Evolutionary conservation across 2,888 invertebrate genomes (phyloP), one percentile per base, ranked within the genome.

Genomic region (Lasius fuliginosus): DNA sequence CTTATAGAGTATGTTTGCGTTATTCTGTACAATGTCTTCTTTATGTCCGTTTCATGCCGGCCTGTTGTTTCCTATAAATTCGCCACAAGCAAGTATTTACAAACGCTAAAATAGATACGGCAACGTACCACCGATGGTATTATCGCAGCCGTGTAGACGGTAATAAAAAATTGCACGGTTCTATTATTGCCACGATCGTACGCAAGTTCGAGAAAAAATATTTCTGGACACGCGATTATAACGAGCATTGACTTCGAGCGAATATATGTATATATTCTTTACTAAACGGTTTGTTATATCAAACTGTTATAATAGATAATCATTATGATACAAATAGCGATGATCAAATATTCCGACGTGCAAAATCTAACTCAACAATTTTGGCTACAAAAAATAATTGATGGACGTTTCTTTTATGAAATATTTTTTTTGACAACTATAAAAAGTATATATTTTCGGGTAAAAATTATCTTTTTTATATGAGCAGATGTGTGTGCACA

Each of bases 1-100:
- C 86, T 84, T 84, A 69, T 82, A 68, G 8, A 68, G 8, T 76
- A 74, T 83, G 33, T 90, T 75, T 77, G 53, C 69, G 73, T 75
- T 74, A 74, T 67, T 36, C 53, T 56, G 36, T 30, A 36, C 71
- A 46, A 84, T 83, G 65, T 84, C 81, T 84, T 71, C 58, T 85
- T 82, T 85, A 71, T 76, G 71, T 23, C 58, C 46, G 46, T 83
- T 71, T 85, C 83, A 73, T 75, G 62, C 68, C 27, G 11, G 69
- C 30, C 69, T 30, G 23, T 69, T 68, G 53, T 62, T 40, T 42
- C 12, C 74, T 33, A 77, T 83, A 85, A 82, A 85, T 83, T 30
- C 36, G 23, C 74, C 75, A 68, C 76, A 69, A 64, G 56, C 40
- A 56, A 53, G 67, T 67, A 82, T 82, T 82, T 82, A 42, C 82